Evolutionary conservation across 2,797 vertebrate species (phyloP), one percentile per base, ranked within the genome.

Genomic region (Hybognathus amarus): DNA sequence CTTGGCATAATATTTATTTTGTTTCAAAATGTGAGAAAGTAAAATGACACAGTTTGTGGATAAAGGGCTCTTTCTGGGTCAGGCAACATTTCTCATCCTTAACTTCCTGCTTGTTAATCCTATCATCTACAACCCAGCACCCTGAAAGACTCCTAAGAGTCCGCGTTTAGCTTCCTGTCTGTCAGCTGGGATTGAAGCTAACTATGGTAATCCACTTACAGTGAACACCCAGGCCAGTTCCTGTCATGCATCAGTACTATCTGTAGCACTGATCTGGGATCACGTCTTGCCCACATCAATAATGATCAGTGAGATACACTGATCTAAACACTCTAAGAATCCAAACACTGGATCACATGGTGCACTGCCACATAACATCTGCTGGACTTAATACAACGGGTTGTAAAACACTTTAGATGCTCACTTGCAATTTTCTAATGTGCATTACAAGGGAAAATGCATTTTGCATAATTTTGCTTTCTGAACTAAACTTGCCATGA

Each of bases 131-230:
- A 82, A 52, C 47, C 75, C 63, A 73, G 9, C 33, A 59, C 47
- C 69, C 18, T 6, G 17, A 67, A 75, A 68, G 36, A 59, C 36
- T 74, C 40, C 42, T 1, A 18, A 78, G 66, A 73, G 45, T 81
- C 74, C 61, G 20, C 24, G 61, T 74, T 78, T 54, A 76, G 45
- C 45, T 11, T 78, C 78, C 79, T 77, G 73, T 79, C 61, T 79
- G 77, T 84, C 83, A 79, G 83, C 61, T 84, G 47, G 54, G 80
- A 45, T 71, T 59, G 80, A 85, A 85, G 80, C 80, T 77, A 63
- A 83, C 82, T 36, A 61, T 42, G 10, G 47, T 88, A 86, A 88
- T 90, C 88, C 85, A 88, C 86, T 89, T 83, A 80, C 40, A 67
- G 56, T 73, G 75, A 74, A 64, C 79, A 59, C 76, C 64, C 70